phyloP scores from a whole-genome alignment of 2,797 vertebrate genomes.

The Sebastes kiyomatsui region DNA sequence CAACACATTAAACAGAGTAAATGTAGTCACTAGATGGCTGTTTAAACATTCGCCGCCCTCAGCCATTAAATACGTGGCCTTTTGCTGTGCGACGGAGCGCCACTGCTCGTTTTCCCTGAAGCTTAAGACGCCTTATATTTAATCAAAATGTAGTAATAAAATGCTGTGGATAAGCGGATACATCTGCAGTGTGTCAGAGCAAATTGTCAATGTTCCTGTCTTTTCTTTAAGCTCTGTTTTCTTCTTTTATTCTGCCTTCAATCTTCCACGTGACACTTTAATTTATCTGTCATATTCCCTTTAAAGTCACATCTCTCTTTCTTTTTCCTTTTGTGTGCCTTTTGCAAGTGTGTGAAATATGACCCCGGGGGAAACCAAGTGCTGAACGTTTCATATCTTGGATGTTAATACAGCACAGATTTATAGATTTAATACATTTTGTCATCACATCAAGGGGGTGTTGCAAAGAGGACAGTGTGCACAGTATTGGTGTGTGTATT shows the following conservation, averaged over 20 bases:
- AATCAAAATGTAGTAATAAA: background rate
- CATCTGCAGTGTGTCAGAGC: background rate
- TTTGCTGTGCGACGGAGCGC: background rate
- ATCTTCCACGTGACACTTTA: background rate
- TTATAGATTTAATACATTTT: slow-evolving; percentile 45
- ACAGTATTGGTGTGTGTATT: slow-evolving; percentile 8
- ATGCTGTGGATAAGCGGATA: background rate
- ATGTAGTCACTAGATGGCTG: background rate
- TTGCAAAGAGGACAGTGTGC: background rate
- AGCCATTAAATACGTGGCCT: background rate
- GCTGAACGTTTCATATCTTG: background rate
- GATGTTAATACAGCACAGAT: slow-evolving; percentile 35
- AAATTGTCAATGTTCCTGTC: slow-evolving; percentile 14
- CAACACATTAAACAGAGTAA: background rate
- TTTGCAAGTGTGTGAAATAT: slow-evolving; percentile 24
- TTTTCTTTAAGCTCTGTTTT: slow-evolving; percentile 4
- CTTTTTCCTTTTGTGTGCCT: background rate
- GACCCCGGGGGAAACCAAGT: slow-evolving; percentile 13
- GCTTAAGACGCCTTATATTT: background rate
- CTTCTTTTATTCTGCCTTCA: slow-evolving; percentile 1
- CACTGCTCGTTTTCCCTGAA: background rate
- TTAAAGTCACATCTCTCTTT: slow-evolving; percentile 1
- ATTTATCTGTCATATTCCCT: slow-evolving; percentile 21
- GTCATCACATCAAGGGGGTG: slow-evolving; percentile 1
- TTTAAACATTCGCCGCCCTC: background rate